These are phyloP conservation scores for Merops nubicus DNA, from an alignment of 2,113 vertebrate genomes.

Conservation along the genomic window DNA sequence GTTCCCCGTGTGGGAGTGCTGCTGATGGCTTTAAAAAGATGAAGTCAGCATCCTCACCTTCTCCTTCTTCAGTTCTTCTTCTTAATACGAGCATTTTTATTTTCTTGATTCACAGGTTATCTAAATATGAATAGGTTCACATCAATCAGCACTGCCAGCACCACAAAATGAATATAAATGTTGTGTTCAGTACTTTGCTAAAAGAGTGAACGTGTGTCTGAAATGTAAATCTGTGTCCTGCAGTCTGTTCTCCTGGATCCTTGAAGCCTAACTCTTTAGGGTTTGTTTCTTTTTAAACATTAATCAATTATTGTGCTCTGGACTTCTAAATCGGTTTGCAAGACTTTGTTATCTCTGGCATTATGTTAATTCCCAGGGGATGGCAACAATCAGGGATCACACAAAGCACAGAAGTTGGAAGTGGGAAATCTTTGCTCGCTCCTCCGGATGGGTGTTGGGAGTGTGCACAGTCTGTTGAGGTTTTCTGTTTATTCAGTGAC, in stretches of 20 bases:
- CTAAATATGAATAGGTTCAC: background rate
- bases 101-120: slow-evolving; percentile 15
- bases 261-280: background rate
- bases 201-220: background rate
- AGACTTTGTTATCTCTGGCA: background rate
- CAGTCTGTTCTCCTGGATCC: background rate
- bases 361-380: background rate
- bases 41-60: background rate
- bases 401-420: background rate
- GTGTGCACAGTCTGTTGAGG: accelerated
- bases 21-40: background rate
- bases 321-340: background rate
- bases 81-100: background rate
- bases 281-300: background rate
- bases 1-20: accelerated
- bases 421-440: background rate
- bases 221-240: background rate
- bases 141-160: background rate
- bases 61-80: background rate
- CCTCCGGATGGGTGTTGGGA: background rate
- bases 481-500: background rate
- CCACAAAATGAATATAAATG: background rate
- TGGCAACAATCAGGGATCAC: background rate
- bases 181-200: background rate
- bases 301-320: background rate